These are phyloP conservation scores for Melanotus villosus DNA, from an alignment of 2,888 invertebrate genomes.

Conservation along the genomic window DNA sequence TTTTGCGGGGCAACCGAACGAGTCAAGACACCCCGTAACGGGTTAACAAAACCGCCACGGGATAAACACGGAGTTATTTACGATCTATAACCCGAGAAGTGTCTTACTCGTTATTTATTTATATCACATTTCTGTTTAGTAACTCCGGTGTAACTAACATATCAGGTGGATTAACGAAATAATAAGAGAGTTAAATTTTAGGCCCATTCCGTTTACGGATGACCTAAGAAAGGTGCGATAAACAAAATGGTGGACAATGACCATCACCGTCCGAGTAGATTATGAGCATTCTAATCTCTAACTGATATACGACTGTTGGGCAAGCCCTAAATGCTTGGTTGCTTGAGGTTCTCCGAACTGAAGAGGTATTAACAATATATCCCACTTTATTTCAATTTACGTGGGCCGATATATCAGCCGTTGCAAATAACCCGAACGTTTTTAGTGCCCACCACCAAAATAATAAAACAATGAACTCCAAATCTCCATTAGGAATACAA, in stretches of 20 bases:
- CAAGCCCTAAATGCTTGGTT: conserved; percentile 17
- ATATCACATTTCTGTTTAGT: conserved; percentile 29
- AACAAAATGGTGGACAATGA: conserved; percentile 10
- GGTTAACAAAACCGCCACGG: conserved; percentile 22
- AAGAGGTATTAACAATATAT: conserved; percentile 23
- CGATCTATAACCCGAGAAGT: conserved; percentile 36
- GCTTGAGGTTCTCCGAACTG: conserved; percentile 17
- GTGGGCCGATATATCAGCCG: conserved; percentile 17
- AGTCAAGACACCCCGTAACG: conserved; percentile 25
- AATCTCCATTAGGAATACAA: conserved; percentile 10
- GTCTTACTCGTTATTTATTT: conserved; percentile 31
- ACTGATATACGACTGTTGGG: conserved; percentile 19
- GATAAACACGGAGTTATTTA: conserved; percentile 33
- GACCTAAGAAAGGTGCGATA: not conserved
- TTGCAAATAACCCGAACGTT: conserved; percentile 21
- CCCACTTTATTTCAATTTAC: conserved; percentile 19
- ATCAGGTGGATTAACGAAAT: conserved; percentile 1
- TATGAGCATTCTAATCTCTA: conserved; percentile 18
- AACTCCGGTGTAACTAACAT: conserved; percentile 10
- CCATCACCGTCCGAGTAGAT: conserved; percentile 11
- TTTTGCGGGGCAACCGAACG: conserved; percentile 23
- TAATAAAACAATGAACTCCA: conserved; percentile 21
- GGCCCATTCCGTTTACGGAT: not conserved
- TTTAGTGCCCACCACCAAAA: conserved; percentile 13
- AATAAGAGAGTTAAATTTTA: no score